Evolutionary conservation across 2,113 vertebrate genomes (phyloP).

Genomic region (Menura novaehollandiae): DNA sequence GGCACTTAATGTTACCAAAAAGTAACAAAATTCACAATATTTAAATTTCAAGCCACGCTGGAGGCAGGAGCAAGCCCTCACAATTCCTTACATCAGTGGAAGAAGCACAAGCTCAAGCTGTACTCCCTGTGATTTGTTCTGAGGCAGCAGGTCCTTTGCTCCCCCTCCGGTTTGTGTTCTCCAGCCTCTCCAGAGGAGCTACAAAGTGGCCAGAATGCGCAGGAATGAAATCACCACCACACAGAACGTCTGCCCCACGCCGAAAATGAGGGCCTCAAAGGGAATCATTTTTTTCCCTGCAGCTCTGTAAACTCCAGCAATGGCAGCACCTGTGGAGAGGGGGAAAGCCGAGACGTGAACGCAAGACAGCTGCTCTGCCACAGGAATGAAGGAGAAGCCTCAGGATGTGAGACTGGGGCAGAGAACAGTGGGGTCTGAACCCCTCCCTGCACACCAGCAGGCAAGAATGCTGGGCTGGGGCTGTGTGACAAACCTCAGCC

Average conservation of each 20-base stretch:
- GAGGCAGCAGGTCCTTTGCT: background rate
- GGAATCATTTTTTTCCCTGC: slow-evolving; percentile 94
- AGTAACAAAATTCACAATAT: background rate
- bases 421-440: background rate
- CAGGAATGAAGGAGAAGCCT: background rate
- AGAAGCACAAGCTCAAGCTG: rapidly evolving
- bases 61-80: background rate
- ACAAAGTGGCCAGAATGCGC: slow-evolving; percentile 90
- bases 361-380: background rate
- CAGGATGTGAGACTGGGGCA: background rate
- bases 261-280: slow-evolving; percentile 88
- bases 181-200: slow-evolving; percentile 43
- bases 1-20: slow-evolving; percentile 65
- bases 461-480: background rate
- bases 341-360: rapidly evolving
- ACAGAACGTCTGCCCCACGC: slow-evolving; percentile 92
- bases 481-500: background rate
- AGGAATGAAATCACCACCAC: slow-evolving; percentile 91
- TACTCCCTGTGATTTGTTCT: background rate
- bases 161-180: background rate
- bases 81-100: background rate
- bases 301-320: slow-evolving; percentile 95
- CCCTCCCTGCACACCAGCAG: rapidly evolving
- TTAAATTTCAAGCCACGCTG: background rate
- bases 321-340: slow-evolving; percentile 83